Conservation (phyloP, 1,140 invertebrate species). For the Arion vulgaris region DNA sequence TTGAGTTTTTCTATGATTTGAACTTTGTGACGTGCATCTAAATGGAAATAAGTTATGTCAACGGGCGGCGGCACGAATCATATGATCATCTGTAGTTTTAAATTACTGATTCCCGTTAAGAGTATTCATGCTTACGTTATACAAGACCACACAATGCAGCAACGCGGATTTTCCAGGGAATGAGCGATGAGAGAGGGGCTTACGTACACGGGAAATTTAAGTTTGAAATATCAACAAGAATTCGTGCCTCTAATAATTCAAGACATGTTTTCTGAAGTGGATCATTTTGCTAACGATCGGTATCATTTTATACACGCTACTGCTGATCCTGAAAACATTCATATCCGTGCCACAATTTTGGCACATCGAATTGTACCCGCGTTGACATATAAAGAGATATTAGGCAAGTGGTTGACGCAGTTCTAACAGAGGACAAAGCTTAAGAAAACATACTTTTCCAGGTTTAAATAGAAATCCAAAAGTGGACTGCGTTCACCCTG, state of each 20-base stretch:
- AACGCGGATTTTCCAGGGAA: neutral
- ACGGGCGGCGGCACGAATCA: neutral
- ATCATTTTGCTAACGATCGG: constrained; percentile 2
- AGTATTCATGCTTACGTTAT: neutral
- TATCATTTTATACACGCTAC: neutral
- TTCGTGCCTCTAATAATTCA: constrained; percentile 4
- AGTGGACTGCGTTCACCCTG: neutral
- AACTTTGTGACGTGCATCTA: too few relatives aligned
- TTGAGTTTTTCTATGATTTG: too few relatives aligned
- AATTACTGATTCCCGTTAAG: neutral
- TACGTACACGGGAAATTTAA: constrained; percentile 19
- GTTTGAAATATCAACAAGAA: constrained; percentile 20
- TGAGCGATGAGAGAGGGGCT: neutral
- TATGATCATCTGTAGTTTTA: neutral
- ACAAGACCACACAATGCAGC: neutral
- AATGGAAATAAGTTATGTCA: neutral
- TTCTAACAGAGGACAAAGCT: neutral
- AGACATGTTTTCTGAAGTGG: neutral
- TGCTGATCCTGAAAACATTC: constrained; percentile 24
- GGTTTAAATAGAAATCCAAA: neutral
- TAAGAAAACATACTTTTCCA: constrained; percentile 9
- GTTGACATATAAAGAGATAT: neutral
- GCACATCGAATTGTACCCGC: neutral
- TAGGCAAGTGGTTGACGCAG: constrained; percentile 18
- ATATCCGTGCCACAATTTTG: constrained; percentile 4